phyloP scores from a whole-genome alignment of 2,888 invertebrate species.

The Chymomyza amoena region DNA sequence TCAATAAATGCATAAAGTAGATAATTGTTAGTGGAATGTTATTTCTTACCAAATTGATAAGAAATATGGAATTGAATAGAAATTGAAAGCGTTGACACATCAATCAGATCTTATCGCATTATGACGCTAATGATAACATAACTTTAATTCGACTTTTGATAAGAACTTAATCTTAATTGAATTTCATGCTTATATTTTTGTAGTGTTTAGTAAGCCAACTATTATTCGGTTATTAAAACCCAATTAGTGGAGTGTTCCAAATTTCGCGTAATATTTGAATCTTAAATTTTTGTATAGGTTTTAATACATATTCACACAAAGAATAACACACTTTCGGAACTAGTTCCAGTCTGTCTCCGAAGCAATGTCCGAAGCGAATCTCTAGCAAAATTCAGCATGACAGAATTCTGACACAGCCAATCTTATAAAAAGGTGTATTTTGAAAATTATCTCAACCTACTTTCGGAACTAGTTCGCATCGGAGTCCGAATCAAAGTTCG shows the following conservation, averaged over 20 bases:
- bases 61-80: background rate
- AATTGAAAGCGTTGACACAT: background rate
- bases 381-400: no score
- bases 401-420: no score
- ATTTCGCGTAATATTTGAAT: background rate
- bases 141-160: background rate
- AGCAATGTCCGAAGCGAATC: no score
- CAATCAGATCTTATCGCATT: background rate
- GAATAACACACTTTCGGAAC: no score
- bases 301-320: no score
- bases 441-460: no score
- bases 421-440: no score
- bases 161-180: background rate
- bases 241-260: background rate
- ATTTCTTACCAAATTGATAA: background rate
- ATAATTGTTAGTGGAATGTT: background rate
- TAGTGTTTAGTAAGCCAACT: background rate
- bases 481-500: no score
- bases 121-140: background rate
- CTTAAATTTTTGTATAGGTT: no score
- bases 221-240: background rate
- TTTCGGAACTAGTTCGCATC: no score
- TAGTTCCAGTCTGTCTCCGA: no score
- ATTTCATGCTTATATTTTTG: background rate
- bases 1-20: background rate